Conservation (phyloP, 92 coral and sea anemone species). For the Nematostella vectensis region DNA sequence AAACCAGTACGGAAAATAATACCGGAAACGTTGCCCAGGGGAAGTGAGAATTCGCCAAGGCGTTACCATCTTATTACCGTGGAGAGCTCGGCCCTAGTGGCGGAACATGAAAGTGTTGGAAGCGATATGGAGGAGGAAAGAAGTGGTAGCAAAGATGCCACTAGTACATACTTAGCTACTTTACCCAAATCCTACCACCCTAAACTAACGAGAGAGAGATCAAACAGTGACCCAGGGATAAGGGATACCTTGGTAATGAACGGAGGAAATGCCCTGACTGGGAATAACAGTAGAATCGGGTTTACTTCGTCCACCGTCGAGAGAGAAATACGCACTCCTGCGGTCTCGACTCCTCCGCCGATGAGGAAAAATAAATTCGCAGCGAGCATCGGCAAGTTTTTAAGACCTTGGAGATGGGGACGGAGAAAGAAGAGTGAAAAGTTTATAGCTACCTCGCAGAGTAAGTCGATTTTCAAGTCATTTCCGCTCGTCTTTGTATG, state of each 20-base stretch:
- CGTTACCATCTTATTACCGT: too few species aligned
- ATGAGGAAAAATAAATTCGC: slow-evolving; percentile 82
- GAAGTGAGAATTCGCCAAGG: too few species aligned
- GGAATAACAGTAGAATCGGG: slow-evolving; percentile 25
- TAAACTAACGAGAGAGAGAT: slow-evolving; percentile 51
- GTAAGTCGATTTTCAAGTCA: slow-evolving; percentile 35
- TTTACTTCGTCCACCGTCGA: slow-evolving; percentile 27
- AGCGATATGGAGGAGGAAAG: slow-evolving; percentile 22
- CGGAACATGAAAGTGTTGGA: neutral
- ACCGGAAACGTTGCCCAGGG: too few species aligned
- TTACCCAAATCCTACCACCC: slow-evolving; percentile 17
- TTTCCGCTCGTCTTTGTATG: neutral
- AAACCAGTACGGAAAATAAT: too few species aligned
- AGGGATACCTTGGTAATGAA: slow-evolving; percentile 60
- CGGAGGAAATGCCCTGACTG: slow-evolving; percentile 57
- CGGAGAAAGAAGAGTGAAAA: slow-evolving; percentile 91
- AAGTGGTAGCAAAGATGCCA: slow-evolving; percentile 21
- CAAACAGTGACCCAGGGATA: slow-evolving; percentile 75
- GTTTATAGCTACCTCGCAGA: slow-evolving; percentile 93
- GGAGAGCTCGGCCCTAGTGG: neutral
- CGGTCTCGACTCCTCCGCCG: slow-evolving; percentile 74
- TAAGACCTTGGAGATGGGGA: slow-evolving; percentile 99
- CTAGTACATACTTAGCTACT: too few species aligned
- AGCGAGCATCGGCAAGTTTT: slow-evolving; percentile 65
- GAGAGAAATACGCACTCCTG: slow-evolving; percentile 9